phyloP scores from a whole-genome alignment of 2,888 invertebrate genomes.

The Hermodice carunculata region DNA sequence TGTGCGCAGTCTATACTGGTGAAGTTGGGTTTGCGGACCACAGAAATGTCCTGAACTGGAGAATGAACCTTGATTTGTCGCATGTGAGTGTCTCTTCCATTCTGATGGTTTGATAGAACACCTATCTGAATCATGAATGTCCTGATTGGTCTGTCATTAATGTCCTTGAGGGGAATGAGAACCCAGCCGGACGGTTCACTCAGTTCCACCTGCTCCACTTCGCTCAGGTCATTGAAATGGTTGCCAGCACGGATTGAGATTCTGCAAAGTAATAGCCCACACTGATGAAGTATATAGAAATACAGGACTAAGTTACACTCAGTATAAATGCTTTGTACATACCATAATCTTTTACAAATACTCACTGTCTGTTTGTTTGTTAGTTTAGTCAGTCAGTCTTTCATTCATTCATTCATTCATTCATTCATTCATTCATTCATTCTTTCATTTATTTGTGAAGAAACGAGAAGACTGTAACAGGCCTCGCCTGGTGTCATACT shows the following conservation, averaged over 20 bases:
- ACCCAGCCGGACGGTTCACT: slow-evolving; percentile 98
- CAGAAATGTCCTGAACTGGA: slow-evolving; percentile 73
- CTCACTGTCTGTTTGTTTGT: too few species aligned
- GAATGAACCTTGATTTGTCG: slow-evolving; percentile 96
- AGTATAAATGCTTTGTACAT: too few species aligned
- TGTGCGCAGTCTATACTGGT: slow-evolving; percentile 86
- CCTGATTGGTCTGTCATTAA: slow-evolving; percentile 83
- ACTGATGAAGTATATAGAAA: too few species aligned
- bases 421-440: slow-evolving; percentile 18
- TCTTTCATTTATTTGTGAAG: slow-evolving; percentile 12
- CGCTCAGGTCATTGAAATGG: slow-evolving; percentile 96
- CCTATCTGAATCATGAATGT: slow-evolving; percentile 80
- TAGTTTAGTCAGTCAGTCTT: too few species aligned
- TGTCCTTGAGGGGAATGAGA: slow-evolving; percentile 90
- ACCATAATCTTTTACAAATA: too few species aligned
- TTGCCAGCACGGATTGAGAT: slow-evolving; percentile 83
- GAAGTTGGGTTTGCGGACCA: slow-evolving; percentile 77
- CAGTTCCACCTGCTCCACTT: slow-evolving; percentile 93
- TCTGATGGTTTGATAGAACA: slow-evolving; percentile 94
- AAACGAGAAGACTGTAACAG: not conserved
- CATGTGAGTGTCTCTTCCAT: slow-evolving; percentile 98
- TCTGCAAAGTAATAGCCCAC: slow-evolving; percentile 46
- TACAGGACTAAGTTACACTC: too few species aligned
- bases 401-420: slow-evolving; percentile 12
- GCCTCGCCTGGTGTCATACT: not conserved